These are phyloP conservation scores for Vombatus ursinus DNA, from an alignment of 2,113 vertebrate species.

Conservation along the genomic window DNA sequence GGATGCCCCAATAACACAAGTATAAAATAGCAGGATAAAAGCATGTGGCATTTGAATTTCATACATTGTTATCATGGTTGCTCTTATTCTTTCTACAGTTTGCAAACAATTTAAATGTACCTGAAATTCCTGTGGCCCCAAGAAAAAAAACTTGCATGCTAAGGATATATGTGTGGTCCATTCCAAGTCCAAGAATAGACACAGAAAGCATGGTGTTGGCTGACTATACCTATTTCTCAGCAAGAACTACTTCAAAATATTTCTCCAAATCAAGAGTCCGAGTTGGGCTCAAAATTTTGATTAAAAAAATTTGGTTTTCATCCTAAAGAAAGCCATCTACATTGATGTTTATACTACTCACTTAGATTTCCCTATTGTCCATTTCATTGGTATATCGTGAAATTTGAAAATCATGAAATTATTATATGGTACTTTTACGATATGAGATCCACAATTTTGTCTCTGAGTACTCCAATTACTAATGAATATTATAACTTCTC, in stretches of 20 bases:
- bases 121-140: neutral
- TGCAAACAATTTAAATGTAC: neutral
- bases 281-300: neutral
- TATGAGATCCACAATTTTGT: neutral
- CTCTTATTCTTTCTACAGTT: constrained; percentile 7
- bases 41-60: neutral
- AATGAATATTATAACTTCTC: neutral
- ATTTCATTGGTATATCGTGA: neutral
- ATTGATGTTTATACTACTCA: neutral
- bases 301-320: neutral
- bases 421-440: neutral
- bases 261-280: neutral
- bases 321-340: neutral
- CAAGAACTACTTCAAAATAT: neutral
- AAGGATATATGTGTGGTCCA: neutral
- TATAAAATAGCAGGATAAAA: constrained; percentile 20
- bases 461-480: neutral
- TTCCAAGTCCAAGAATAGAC: accelerated
- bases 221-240: neutral
- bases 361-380: neutral
- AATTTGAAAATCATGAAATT: neutral
- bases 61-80: neutral
- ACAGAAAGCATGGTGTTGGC: neutral
- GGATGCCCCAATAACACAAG: constrained; percentile 28
- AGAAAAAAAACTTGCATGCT: neutral